Evolutionary conservation across 1,140 invertebrate species (phyloP).

Genomic region (Acromyrmex heyeri): DNA sequence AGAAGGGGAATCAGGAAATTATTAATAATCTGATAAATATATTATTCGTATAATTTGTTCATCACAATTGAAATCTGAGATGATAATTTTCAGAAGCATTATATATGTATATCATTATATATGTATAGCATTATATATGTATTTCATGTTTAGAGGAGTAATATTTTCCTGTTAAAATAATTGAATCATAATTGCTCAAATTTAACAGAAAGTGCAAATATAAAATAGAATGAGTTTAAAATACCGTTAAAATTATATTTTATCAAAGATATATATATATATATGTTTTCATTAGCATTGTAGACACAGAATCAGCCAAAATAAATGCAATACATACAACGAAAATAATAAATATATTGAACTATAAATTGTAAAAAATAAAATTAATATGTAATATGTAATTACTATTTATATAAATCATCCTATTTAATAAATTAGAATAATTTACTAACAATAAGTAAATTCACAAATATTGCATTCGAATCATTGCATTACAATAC

Average conservation of each 20-base stretch:
- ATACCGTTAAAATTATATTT: slow-evolving; percentile 5
- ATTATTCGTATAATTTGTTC: neutral
- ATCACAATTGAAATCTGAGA: no score
- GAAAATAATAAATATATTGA: neutral
- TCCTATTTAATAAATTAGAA: neutral
- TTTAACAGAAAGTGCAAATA: slow-evolving; percentile 11
- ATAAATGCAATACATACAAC: neutral
- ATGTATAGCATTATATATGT: no score
- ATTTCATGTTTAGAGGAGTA: neutral
- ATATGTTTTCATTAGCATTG: neutral
- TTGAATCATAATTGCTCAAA: slow-evolving; percentile 2
- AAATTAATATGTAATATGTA: neutral
- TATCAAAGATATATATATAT: slow-evolving; percentile 1
- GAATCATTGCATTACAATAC: neutral
- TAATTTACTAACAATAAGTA: neutral
- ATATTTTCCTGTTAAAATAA: slow-evolving; percentile 10
- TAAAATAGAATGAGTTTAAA: neutral
- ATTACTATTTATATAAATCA: neutral
- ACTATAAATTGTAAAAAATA: neutral
- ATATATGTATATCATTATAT: no score
- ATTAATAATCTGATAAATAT: neutral
- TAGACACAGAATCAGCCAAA: slow-evolving; percentile 4
- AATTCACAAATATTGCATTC: neutral
- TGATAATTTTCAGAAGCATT: no score
- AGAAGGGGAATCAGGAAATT: neutral